Evolutionary conservation across 2,113 vertebrate species (phyloP), one percentile per base, ranked within the genome.

Genomic region (Hydrochoerus hydrochaeris): DNA sequence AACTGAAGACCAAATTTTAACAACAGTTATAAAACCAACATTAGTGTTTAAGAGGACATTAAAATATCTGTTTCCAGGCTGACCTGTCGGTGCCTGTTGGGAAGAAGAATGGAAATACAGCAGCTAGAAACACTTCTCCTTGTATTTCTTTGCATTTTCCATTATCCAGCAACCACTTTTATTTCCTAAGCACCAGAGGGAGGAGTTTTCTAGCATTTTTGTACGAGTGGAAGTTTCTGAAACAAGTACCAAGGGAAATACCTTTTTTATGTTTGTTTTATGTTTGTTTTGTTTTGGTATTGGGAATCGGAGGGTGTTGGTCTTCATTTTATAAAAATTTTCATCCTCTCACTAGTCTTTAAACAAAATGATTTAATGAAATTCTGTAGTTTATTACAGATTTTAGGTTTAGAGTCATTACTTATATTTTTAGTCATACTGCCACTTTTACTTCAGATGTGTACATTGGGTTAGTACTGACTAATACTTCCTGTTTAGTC

Each of bases 21-120:
- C 97, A 98, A 96, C 97, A 80, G 89, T 80, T 88, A 41, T 97
- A 97, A 95, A 98, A 96, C 98, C 92, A 97, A 96, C 85, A 94
- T 92, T 60, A 85, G 78, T 94, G 88, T 83, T 85, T 93, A 12
- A 0, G 54, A 92, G 81, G 91, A 75, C 35, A 12, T 87, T 91
- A 88, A 90, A 85, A 78, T 38, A 62, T 97, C 77, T 89, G 62
- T 98, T 97, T 97, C 78, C 95, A 97, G 94, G 84, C 94, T 30
- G 19, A n/a, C 19, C 80, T 88, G 2, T 87, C 69, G 93, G 14
- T 88, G 88, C 77, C 28, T 80, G 16, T 95, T 71, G 69, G 69
- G 78, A 69, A 62, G 46, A 60, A 89, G 30, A 26, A 10, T 92
- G 1, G 3, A 69, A 60, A 22, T 83, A 3, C 62, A 88, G 54